These are phyloP conservation scores for Neotoxoptera formosana DNA, from an alignment of 1,140 invertebrate species.

Conservation along the genomic window DNA sequence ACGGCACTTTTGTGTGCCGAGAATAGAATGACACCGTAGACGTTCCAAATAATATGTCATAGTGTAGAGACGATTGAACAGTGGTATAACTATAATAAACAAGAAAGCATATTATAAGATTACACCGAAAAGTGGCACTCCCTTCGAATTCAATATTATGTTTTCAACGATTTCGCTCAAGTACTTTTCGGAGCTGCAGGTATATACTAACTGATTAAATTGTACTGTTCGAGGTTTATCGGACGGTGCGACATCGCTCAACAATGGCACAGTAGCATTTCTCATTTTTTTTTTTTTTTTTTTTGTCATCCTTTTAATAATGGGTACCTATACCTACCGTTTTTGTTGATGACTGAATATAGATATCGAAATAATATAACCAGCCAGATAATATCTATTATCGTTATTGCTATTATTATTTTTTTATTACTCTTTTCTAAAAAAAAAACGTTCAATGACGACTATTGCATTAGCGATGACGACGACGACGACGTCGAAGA, in stretches of 20 bases:
- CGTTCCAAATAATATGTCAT: background rate
- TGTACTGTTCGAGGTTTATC: conserved; percentile 7
- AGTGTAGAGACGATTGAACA: background rate
- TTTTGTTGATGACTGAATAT: background rate
- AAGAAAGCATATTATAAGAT: background rate
- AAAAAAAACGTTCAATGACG: background rate
- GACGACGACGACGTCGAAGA: background rate
- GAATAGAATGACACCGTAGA: background rate
- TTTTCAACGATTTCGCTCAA: conserved; percentile 11
- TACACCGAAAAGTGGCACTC: conserved; percentile 11
- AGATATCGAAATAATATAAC: conserved; percentile 19
- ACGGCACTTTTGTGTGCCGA: background rate
- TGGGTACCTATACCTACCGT: conserved; percentile 6
- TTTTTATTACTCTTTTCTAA: background rate
- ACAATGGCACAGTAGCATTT: conserved; percentile 20
- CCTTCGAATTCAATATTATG: conserved; percentile 47
- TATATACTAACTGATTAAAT: conserved; percentile 23
- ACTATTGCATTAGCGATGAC: background rate
- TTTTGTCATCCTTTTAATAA: background rate
- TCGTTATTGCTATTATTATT: background rate
- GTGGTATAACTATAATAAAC: background rate
- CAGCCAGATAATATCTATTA: background rate
- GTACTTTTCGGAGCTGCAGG: background rate
- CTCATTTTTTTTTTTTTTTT: no score
- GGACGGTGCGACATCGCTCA: conserved; percentile 25